Percentiles rank a stretch among this genome's conserved stretches.
These are phyloP conservation scores for Desoria tigrina DNA, from an alignment of 2,888 invertebrate species.

Conservation along the genomic window DNA sequence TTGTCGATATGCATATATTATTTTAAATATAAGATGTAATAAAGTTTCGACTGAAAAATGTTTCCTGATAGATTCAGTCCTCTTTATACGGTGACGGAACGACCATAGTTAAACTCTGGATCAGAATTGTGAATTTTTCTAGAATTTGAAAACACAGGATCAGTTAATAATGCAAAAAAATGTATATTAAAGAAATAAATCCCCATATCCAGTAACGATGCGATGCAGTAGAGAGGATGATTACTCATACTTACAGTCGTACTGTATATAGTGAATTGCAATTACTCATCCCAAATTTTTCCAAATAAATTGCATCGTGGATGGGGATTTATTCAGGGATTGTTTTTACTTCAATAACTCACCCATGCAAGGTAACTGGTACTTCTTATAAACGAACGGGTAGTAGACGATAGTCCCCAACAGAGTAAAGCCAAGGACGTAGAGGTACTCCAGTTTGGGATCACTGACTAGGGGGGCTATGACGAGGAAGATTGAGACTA, in stretches of 20 bases:
- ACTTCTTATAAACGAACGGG: constrained; percentile 58
- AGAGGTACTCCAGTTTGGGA: constrained; percentile 59
- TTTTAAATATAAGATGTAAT: no score
- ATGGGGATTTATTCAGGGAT: no score
- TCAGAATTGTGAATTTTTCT: constrained; percentile 34
- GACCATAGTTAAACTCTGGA: constrained; percentile 37
- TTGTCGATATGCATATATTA: no score
- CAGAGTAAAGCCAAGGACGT: constrained; percentile 58
- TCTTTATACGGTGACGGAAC: constrained; percentile 44
- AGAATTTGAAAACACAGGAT: neutral
- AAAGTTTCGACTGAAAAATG: no score
- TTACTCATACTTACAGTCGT: no score
- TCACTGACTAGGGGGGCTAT: constrained; percentile 58
- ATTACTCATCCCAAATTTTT: no score
- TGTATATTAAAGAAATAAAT: neutral
- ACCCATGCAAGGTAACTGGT: constrained; percentile 55
- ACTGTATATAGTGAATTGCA: no score
- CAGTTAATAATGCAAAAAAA: neutral
- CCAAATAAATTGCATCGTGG: no score
- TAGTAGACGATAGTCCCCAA: constrained; percentile 59
- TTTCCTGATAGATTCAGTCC: no score
- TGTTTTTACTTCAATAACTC: constrained; percentile 18
- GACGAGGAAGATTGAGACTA: constrained; percentile 58
- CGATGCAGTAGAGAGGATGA: no score
- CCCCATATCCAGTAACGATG: no score